phyloP scores from a whole-genome alignment of 2,113 vertebrate genomes.

The Dromaius novaehollandiae region DNA sequence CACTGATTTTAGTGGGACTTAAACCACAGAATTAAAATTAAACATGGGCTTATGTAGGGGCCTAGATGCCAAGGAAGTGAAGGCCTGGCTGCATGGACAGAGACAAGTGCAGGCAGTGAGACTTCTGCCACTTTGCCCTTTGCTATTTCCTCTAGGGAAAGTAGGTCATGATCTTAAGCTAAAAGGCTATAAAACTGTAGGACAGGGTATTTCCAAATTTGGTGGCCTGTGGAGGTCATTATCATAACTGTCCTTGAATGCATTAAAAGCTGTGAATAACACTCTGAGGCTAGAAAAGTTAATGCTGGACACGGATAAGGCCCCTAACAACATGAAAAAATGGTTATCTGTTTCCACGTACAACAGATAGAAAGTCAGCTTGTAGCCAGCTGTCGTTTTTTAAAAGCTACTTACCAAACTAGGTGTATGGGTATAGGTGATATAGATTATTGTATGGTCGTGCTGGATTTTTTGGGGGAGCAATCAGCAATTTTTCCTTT shows the following conservation, averaged over 20 bases:
- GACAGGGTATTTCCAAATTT: not conserved
- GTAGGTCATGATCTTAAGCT: not conserved
- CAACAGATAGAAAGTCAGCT: not conserved
- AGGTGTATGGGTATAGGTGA: not conserved
- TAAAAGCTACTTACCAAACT: not conserved
- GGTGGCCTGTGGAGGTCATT: rapidly evolving
- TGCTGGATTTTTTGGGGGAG: not conserved
- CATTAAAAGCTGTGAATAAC: not conserved
- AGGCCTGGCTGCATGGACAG: not conserved
- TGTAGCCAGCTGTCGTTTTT: not conserved
- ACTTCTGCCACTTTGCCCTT: not conserved
- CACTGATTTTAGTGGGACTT: not conserved
- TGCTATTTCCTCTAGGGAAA: not conserved
- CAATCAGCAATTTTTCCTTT: not conserved
- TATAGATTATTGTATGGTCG: not conserved
- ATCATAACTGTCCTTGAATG: not conserved
- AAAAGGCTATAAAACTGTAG: not conserved
- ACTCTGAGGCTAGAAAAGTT: not conserved
- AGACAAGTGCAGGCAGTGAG: not conserved
- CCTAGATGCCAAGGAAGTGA: not conserved
- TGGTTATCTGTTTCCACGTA: not conserved
- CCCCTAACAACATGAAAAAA: not conserved
- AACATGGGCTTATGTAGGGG: not conserved
- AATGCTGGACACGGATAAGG: not conserved
- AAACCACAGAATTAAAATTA: not conserved